Evolutionary conservation across 30 jellyfish, hydroid and myxozoan species (phyloP).

Genomic region (Hydractinia symbiolongicarpus): DNA sequence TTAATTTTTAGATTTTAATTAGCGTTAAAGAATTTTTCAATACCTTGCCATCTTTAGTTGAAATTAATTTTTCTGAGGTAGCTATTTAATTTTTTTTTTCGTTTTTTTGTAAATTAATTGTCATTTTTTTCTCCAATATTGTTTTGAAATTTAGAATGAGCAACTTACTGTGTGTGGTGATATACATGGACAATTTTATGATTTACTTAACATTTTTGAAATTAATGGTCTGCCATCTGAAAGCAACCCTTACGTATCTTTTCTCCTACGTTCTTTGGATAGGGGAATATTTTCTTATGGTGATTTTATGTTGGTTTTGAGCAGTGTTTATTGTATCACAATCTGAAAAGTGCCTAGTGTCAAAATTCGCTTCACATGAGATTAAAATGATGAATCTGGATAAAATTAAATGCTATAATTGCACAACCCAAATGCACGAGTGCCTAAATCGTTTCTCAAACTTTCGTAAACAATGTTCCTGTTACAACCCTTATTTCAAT

Average conservation of each 20-base stretch:
- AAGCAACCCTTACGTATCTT: conserved; percentile 97
- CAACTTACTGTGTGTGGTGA: conserved; percentile 98
- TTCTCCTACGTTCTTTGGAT: neutral
- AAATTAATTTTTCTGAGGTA: conserved; percentile 78
- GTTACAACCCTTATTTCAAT: no score
- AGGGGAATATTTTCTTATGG: neutral
- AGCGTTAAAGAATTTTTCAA: conserved; percentile 54
- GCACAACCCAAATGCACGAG: no score
- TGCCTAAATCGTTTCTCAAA: no score
- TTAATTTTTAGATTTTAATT: conserved; percentile 49
- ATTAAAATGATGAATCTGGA: no score
- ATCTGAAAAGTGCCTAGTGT: no score
- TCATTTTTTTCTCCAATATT: neutral
- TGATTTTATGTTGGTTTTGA: neutral
- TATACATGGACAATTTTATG: conserved; percentile 96
- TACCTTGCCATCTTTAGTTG: conserved; percentile 61
- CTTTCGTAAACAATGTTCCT: no score
- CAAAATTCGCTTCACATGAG: no score
- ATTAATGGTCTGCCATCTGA: conserved; percentile 90
- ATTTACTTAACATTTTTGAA: conserved; percentile 72
- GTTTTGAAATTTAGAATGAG: conserved; percentile 41
- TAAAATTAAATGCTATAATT: no score
- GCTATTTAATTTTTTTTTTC: neutral
- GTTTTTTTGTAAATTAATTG: conserved; percentile 3
- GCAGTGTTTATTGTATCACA: no score